These are phyloP conservation scores for Macquaria ambigua DNA, from an alignment of 2,113 vertebrate species.

Conservation along the genomic window DNA sequence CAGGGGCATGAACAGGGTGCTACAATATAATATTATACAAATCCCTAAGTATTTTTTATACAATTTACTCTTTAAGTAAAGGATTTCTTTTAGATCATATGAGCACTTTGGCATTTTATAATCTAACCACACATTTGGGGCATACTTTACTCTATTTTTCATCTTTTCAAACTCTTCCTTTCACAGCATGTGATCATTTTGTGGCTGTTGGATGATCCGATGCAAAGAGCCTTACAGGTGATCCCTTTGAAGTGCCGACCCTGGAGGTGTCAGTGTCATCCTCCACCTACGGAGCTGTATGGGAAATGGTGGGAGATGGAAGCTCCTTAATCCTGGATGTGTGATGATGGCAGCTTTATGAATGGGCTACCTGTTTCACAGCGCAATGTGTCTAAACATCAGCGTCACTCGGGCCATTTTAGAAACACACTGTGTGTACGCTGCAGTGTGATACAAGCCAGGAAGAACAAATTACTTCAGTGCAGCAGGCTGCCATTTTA, in stretches of 20 bases:
- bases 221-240: not conserved
- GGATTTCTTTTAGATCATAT: not conserved
- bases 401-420: not conserved
- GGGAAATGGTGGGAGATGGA: not conserved
- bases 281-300: not conserved
- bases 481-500: conserved; percentile 21
- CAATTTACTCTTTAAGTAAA: not conserved
- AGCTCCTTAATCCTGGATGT: conserved; percentile 8
- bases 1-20: not conserved
- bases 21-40: not conserved
- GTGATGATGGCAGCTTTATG: conserved; percentile 8
- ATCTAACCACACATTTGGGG: not conserved
- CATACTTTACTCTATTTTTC: not conserved
- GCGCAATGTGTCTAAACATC: not conserved
- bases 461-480: conserved; percentile 2
- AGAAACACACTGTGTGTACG: not conserved
- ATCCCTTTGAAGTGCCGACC: conserved; percentile 3
- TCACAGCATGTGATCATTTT: conserved; percentile 10
- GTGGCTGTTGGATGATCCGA: not conserved
- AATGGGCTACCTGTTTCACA: not conserved
- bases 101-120: not conserved
- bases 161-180: not conserved
- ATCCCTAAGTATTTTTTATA: not conserved
- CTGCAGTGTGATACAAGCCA: not conserved
- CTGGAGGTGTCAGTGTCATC: conserved; percentile 18